These are phyloP conservation scores for Diplazon laetatorius DNA, from an alignment of 2,888 invertebrate species.

Conservation along the genomic window DNA sequence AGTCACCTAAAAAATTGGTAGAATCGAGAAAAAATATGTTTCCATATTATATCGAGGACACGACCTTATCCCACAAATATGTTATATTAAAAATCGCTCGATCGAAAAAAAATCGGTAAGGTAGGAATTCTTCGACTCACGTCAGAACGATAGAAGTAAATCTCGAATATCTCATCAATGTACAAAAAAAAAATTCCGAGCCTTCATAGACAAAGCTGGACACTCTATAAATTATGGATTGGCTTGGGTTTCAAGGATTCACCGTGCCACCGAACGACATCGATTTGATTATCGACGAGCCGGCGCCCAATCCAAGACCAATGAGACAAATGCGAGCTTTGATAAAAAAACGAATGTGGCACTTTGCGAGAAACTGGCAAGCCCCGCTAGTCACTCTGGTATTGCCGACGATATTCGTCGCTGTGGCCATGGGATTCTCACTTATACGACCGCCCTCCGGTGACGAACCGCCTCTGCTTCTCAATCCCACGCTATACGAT, in stretches of 20 bases:
- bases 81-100: too few relatives aligned
- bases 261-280: constrained; percentile 67
- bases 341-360: constrained; percentile 85
- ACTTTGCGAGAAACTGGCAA: constrained; percentile 86
- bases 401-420: constrained; percentile 86
- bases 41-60: too few relatives aligned
- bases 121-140: too few relatives aligned
- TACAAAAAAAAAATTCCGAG: too few relatives aligned
- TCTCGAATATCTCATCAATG: too few relatives aligned
- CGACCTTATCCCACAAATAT: too few relatives aligned
- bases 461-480: constrained; percentile 84
- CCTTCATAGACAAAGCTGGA: too few relatives aligned
- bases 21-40: too few relatives aligned
- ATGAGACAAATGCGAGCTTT: constrained; percentile 82
- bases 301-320: constrained; percentile 69
- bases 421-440: constrained; percentile 88
- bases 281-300: constrained; percentile 70
- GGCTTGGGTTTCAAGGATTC: constrained; percentile 57
- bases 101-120: too few relatives aligned
- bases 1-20: too few relatives aligned
- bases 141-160: too few relatives aligned
- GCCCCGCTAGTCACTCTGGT: constrained; percentile 85
- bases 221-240: too few relatives aligned
- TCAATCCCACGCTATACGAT: constrained; percentile 84
- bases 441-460: constrained; percentile 86